A percentile compares a stretch with the other conserved stretches of the same genome.
These are phyloP conservation scores for Chaetogeoica ovagalla DNA, from an alignment of 2,888 invertebrate species.

Conservation along the genomic window DNA sequence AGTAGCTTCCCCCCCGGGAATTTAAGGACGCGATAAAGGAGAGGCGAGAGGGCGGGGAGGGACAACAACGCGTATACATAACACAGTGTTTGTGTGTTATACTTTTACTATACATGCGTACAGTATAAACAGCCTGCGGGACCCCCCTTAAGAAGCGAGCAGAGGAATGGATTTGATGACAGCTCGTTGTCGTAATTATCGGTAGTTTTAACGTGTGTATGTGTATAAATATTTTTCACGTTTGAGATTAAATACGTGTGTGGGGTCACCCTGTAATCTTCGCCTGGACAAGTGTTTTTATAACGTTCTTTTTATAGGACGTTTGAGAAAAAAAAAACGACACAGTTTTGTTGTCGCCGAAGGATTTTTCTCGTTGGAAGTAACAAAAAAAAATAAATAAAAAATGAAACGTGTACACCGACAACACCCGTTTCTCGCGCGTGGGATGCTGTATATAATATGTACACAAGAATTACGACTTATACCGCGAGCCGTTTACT, in stretches of 20 bases:
- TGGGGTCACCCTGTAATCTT: conserved; percentile 36
- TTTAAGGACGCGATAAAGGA: background rate
- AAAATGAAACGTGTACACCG: conserved; percentile 3
- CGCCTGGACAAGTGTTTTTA: conserved; percentile 14
- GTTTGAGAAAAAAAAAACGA: background rate
- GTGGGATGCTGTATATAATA: conserved; percentile 35
- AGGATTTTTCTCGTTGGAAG: conserved; percentile 40
- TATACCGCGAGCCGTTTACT: conserved; percentile 35
- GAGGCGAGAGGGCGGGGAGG: background rate
- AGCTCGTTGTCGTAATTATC: conserved; percentile 38
- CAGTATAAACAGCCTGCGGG: conserved; percentile 39
- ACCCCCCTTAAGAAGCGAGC: background rate
- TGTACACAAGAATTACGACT: conserved; percentile 47
- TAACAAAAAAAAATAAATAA: too few relatives aligned
- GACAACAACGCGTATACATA: background rate
- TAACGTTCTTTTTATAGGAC: too few relatives aligned
- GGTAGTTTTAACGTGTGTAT: conserved; percentile 35
- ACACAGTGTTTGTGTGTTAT: background rate
- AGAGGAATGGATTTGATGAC: background rate
- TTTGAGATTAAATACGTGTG: background rate
- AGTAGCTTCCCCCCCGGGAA: conserved; percentile 2
- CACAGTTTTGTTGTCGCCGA: conserved; percentile 25
- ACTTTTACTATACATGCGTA: background rate
- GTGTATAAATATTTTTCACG: conserved; percentile 11
- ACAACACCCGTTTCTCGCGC: conserved; percentile 21